These are phyloP conservation scores for Hecatera dysodea DNA, from an alignment of 2,888 invertebrate species.

Conservation along the genomic window DNA sequence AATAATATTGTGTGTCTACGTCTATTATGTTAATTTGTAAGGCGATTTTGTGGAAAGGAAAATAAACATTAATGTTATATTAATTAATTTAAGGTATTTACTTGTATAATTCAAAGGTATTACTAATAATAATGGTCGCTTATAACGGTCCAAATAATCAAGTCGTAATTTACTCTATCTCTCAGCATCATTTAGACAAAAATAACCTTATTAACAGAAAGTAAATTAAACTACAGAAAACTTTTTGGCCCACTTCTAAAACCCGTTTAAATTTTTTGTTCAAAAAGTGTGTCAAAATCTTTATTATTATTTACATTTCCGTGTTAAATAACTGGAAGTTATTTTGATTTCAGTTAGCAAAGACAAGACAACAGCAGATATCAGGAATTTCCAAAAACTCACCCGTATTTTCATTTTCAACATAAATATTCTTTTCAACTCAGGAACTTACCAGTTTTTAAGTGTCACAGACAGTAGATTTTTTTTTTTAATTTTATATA, in stretches of 20 bases:
- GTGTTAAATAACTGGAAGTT: neutral
- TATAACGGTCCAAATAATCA: no score
- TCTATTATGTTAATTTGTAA: no score
- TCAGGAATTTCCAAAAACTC: neutral
- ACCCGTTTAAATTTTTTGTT: neutral
- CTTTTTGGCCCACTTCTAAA: neutral
- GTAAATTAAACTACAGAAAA: slow-evolving; percentile 10
- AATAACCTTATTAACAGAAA: slow-evolving; percentile 2
- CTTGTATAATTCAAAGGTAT: neutral
- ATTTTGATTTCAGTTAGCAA: slow-evolving; percentile 4
- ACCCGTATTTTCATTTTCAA: neutral
- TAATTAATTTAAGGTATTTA: no score
- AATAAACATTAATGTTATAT: no score
- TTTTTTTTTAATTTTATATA: no score
- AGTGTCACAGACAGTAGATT: no score
- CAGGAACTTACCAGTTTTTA: neutral
- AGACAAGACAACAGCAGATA: neutral
- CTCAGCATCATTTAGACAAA: neutral
- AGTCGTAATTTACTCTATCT: neutral
- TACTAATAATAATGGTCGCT: no score
- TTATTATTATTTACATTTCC: neutral
- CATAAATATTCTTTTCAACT: neutral
- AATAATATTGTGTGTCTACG: no score
- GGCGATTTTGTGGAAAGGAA: no score
- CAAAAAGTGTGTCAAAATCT: slow-evolving; percentile 2